Percentiles rank a stretch among this genome's conserved stretches.
These are phyloP conservation scores for Zingel zingel DNA, from an alignment of 2,113 vertebrate genomes.

Conservation along the genomic window DNA sequence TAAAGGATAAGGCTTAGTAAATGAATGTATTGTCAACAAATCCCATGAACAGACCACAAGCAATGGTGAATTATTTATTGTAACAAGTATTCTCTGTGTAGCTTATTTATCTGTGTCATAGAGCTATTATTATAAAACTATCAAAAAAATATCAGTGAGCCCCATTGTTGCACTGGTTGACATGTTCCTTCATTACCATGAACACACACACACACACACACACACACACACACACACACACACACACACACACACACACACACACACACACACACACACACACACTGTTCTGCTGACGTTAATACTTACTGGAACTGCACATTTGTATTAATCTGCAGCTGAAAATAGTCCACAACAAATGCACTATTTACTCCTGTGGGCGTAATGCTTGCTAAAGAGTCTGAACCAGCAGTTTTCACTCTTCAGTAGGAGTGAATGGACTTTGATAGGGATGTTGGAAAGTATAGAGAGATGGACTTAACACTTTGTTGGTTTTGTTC, in stretches of 20 bases:
- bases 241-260: not conserved
- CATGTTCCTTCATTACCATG: slow-evolving; percentile 10
- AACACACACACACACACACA: not conserved
- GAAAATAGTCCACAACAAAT: slow-evolving; percentile 3
- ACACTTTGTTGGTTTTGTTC: not conserved
- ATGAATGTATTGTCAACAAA: not conserved
- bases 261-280: slow-evolving; percentile 4
- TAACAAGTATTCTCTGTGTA: no score
- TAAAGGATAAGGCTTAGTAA: not conserved
- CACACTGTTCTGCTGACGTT: not conserved
- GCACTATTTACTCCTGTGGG: not conserved
- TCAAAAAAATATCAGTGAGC: not conserved
- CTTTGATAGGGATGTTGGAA: not conserved
- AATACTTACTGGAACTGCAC: slow-evolving; percentile 7
- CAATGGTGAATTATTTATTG: not conserved
- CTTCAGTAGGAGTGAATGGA: not conserved
- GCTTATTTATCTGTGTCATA: not conserved
- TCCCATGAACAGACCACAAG: not conserved
- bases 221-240: no score
- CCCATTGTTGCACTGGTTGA: not conserved
- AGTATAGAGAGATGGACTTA: not conserved
- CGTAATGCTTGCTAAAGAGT: not conserved
- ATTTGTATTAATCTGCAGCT: slow-evolving; percentile 10
- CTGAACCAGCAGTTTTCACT: not conserved
- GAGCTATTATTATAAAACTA: not conserved